Evolutionary conservation across 2,888 invertebrate species (phyloP).

Genomic region (Apodemia zela): DNA sequence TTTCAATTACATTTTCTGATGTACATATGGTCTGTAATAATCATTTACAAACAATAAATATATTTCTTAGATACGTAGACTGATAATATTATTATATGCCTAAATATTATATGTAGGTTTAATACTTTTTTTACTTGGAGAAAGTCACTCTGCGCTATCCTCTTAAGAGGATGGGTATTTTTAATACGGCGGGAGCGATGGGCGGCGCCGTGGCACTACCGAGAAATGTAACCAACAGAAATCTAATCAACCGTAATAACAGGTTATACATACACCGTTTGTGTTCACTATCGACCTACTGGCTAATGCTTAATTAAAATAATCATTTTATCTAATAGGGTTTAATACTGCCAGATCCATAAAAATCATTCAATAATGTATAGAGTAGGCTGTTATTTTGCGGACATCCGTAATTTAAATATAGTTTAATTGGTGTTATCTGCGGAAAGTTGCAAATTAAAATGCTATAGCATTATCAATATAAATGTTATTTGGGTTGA

Average conservation of each 20-base stretch:
- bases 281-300: conserved; percentile 70
- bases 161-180: conserved; percentile 52
- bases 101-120: background rate
- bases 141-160: conserved; percentile 1
- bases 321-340: conserved; percentile 45
- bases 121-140: background rate
- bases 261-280: conserved; percentile 74
- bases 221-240: conserved; percentile 80
- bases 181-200: conserved; percentile 77
- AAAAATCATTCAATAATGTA: conserved; percentile 53
- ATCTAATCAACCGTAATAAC: conserved; percentile 80
- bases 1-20: too few relatives aligned
- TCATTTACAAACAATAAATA: too few relatives aligned
- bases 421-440: too few relatives aligned
- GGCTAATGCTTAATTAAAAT: conserved; percentile 78
- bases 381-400: conserved; percentile 38
- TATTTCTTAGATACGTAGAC: too few relatives aligned
- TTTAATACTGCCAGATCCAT: conserved; percentile 48
- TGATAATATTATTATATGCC: too few relatives aligned
- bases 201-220: conserved; percentile 76
- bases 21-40: too few relatives aligned
- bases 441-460: too few relatives aligned
- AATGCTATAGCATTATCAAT: too few relatives aligned
- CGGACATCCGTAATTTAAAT: too few relatives aligned
- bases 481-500: too few relatives aligned